Evolutionary conservation across 2,888 invertebrate genomes (phyloP), one percentile per base, ranked within the genome.

Genomic region (Nemoura dubitans): DNA sequence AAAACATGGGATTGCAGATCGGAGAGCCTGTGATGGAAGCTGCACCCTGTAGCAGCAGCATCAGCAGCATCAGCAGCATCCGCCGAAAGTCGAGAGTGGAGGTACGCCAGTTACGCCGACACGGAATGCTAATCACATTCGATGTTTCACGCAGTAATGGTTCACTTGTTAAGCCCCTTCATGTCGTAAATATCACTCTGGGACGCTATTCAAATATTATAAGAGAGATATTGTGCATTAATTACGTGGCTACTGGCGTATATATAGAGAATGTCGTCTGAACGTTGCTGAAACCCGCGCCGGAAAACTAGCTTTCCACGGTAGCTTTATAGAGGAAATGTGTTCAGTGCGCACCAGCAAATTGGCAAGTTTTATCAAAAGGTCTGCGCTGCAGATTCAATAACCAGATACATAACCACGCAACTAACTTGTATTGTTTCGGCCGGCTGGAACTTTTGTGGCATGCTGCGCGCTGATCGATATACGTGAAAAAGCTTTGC

Each of bases 191-290:
- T 81, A n/a, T 81, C 81, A n/a, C 81, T 29, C 30, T 21, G 78
- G 27, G 81, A 29, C 81, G 28, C 81, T 81, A 81, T 81, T 81
- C 81, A 81, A 81, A 81, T 81, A 81, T 81, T 30, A 81, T 81
- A 81, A 81, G 81, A 30, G 81, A 81, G 81, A 81, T 81, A 30
- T 81, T n/a, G 81, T 30, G 30, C 81, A 81, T 81, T 81, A 81
- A 81, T 81, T 30, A 81, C 81, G 5, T 81, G 81, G 59, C 59
- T 59, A 21, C 16, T 59, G 59, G 59, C 59, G 21, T n/a, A n/a
- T n/a, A n/a, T n/a, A n/a, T 59, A 14, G 16, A 59, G 59, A 59
- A 59, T 59, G 59, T 59, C 59, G 16, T 59, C 59, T 59, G 59
- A 10, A 59, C 59, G 59, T 21, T 59, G 10, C 36, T 36, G 36